Evolutionary conservation across 2,888 invertebrate species (phyloP), one percentile per base, ranked within the genome.

Genomic region (Tyria jacobaeae): DNA sequence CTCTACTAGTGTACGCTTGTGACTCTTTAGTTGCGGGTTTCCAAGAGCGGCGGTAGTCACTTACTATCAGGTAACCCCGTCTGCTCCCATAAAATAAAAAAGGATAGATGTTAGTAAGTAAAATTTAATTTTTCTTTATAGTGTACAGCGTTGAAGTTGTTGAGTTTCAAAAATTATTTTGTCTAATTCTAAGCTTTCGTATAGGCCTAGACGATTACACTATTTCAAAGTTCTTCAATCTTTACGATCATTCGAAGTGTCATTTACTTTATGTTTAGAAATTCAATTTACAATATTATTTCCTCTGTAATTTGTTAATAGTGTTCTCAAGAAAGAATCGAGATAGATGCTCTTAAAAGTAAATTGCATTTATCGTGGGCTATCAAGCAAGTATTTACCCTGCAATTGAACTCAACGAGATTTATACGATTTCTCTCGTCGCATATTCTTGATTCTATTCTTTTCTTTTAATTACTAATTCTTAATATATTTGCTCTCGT

Each of bases 361-460:
- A 84, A 85, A 87, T 84, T 84, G 72, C 84, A 86, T 86, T 88
- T 81, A 84, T 74, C 76, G 70, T 75, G 70, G 75, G 80, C 82
- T 80, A 82, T 83, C 79, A 80, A 80, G 82, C 81, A 81, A 82
- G 79, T 84, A 82, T 88, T 88, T 86, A 82, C 82, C 69, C 78
- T 80, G 83, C 85, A 85, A 86, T 89, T 84, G 84, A 86, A 85
- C 82, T 83, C 80, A 66, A 75, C 78, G 72, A 85, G 83, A 86
- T 86, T 88, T 86, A 85, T 85, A 81, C 71, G 81, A 83, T 72
- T 82, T 77, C 79, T 75, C 78, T 78, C 71, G 70, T 78, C 77
- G 80, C 78, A 79, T 79, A 77, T 77, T 76, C 64, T 73, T 47
- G 21, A 75, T 66, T n/a, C n/a, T 57, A 64, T 55, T 63, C 68